phyloP scores from a whole-genome alignment of 1,140 invertebrate species.

The Drosophila willistoni region DNA sequence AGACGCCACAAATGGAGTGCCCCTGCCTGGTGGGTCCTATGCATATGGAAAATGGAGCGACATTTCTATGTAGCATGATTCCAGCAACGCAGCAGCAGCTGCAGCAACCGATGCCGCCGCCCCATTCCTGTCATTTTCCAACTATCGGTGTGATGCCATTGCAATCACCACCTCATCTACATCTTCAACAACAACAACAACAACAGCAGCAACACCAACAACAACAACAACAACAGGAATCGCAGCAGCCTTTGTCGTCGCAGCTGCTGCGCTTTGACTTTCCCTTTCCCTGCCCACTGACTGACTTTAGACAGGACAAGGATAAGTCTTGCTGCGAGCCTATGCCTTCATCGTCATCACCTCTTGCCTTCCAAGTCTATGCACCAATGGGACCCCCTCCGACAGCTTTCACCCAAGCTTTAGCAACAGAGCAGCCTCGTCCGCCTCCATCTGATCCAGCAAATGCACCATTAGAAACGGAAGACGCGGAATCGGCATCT shows the following conservation, averaged over 20 bases:
- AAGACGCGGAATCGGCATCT: too few species aligned
- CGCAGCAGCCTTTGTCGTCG: conserved; percentile 23
- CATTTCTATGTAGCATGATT: conserved; percentile 20
- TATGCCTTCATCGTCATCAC: background rate
- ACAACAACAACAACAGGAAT: conserved; percentile 6
- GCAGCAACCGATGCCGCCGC: conserved; percentile 12
- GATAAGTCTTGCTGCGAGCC: conserved; percentile 24
- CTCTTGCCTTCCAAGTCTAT: conserved; percentile 35
- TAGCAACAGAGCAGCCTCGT: background rate
- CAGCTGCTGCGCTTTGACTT: conserved; percentile 37
- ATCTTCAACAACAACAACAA: background rate
- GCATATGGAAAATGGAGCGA: conserved; percentile 12
- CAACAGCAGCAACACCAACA: background rate
- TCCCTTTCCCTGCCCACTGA: conserved; percentile 31
- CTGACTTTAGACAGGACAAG: conserved; percentile 23
- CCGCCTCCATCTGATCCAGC: too few species aligned
- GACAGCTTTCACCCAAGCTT: background rate
- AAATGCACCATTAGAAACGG: background rate
- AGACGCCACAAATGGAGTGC: background rate
- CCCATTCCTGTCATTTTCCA: conserved; percentile 25
- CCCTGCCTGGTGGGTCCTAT: background rate
- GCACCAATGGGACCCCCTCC: conserved; percentile 10
- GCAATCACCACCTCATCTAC: background rate
- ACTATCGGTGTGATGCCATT: conserved; percentile 23
- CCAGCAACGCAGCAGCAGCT: background rate